A percentile compares a stretch with the other conserved stretches of the same genome.
Evolutionary conservation across 2,888 invertebrate genomes (phyloP).

Genomic region (Smittia aterrima): DNA sequence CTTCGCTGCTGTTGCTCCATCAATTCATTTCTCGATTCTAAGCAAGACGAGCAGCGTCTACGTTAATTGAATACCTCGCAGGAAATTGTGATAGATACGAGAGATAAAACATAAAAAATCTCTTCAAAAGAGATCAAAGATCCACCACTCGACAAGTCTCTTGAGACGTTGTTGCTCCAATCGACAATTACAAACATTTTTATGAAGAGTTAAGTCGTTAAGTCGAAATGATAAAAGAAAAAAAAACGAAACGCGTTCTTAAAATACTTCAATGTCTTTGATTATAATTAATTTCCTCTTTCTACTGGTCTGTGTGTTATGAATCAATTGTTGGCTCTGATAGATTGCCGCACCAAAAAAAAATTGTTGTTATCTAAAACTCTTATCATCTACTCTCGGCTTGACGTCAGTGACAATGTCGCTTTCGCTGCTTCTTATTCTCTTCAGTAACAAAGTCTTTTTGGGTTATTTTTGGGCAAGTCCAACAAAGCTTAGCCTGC

Average conservation of each 20-base stretch:
- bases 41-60: too few species aligned
- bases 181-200: too few species aligned
- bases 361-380: background rate
- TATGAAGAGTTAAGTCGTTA: too few species aligned
- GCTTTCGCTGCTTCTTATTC: background rate
- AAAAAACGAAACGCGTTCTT: background rate
- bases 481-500: too few species aligned
- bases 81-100: too few species aligned
- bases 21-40: background rate
- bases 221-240: background rate
- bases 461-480: too few species aligned
- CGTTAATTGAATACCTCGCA: too few species aligned
- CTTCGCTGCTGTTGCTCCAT: background rate
- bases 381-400: background rate
- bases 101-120: too few species aligned
- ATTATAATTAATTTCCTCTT: background rate
- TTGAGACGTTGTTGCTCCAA: too few species aligned
- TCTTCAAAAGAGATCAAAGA: too few species aligned
- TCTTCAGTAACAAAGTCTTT: too few species aligned
- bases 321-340: background rate
- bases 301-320: background rate
- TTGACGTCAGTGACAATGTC: constrained; percentile 8
- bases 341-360: background rate
- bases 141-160: too few species aligned
- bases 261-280: background rate